phyloP scores from a whole-genome alignment of 2,797 vertebrate genomes.

The Pitangus sulphuratus region DNA sequence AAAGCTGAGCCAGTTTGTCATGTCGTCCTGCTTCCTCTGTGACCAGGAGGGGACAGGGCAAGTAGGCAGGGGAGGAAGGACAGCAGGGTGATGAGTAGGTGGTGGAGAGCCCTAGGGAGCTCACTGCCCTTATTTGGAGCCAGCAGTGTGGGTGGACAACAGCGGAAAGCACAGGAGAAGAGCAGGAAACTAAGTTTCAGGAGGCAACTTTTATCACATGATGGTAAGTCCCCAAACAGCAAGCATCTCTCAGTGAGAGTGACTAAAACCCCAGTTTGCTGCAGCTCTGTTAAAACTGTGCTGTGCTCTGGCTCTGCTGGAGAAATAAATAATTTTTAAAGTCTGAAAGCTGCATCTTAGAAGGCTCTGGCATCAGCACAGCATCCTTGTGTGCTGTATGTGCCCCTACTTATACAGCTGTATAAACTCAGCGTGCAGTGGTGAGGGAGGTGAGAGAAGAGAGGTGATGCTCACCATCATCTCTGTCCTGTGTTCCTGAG shows the following conservation, averaged over 20 bases:
- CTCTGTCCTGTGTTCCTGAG: not conserved
- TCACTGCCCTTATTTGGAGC: not conserved
- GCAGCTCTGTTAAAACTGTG: not conserved
- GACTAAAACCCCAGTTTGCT: not conserved
- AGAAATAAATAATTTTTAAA: not conserved
- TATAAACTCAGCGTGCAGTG: rapidly evolving
- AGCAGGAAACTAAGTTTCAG: not conserved
- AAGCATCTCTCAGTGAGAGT: not conserved
- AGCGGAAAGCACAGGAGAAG: not conserved
- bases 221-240: not conserved
- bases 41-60: not conserved
- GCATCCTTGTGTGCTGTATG: not conserved
- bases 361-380: not conserved
- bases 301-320: rapidly evolving
- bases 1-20: not conserved
- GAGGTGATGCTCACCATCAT: not conserved
- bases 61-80: not conserved
- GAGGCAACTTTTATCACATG: not conserved
- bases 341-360: not conserved
- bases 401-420: not conserved
- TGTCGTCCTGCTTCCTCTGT: not conserved
- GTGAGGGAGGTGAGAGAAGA: not conserved
- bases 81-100: not conserved
- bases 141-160: not conserved
- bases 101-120: not conserved